phyloP scores from a whole-genome alignment of 2,113 vertebrate genomes.

The Seriola rivoliana region DNA sequence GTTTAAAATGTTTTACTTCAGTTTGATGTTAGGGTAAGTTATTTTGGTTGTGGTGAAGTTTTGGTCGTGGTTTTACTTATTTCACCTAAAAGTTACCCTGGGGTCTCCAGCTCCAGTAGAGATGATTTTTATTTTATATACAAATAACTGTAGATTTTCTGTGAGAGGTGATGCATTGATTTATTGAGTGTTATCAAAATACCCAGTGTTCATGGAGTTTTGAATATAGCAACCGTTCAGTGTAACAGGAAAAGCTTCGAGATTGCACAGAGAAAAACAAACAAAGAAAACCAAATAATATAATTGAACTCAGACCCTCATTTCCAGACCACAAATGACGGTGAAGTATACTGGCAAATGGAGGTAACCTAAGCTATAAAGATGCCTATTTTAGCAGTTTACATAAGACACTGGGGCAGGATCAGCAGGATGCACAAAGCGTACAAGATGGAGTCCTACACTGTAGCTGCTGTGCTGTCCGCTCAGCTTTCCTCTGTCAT shows the following conservation, averaged over 20 bases:
- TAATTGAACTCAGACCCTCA: neutral
- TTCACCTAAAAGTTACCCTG: too few species aligned
- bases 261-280: neutral
- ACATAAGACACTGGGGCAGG: neutral
- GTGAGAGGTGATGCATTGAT: neutral
- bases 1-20: neutral
- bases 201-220: neutral
- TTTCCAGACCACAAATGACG: neutral
- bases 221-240: neutral
- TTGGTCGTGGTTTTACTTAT: neutral
- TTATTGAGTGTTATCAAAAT: neutral
- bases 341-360: neutral
- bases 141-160: neutral
- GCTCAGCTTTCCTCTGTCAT: slow-evolving; percentile 6
- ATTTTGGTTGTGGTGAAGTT: neutral
- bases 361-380: neutral
- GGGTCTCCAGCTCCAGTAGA: neutral
- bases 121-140: neutral
- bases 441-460: neutral
- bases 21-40: neutral
- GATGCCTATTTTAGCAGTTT: neutral
- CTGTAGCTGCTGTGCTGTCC: neutral
- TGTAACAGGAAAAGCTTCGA: neutral
- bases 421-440: neutral
- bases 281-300: neutral